Base-by-base conservation (phyloP, 2,888 invertebrate genomes). In the Drosophila diplacantha region DNA sequence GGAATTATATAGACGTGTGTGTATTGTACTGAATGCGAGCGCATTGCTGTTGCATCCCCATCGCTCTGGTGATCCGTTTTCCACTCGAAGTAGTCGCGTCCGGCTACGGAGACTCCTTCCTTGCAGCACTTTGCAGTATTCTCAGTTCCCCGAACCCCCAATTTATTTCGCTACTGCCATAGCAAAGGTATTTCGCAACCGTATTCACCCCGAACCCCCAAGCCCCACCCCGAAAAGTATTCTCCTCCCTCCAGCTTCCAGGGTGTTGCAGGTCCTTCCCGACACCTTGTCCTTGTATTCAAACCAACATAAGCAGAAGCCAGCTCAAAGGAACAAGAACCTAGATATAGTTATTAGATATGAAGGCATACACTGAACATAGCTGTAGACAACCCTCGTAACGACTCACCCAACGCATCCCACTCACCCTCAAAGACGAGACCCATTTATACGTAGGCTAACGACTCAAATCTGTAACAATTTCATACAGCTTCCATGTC, bases 401-500 rank as follows among this genome's bases (percentile, higher is more conserved):
- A 52, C 62, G 53, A 57, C 37, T 49, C 56, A 50, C 65, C 46
- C 57, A 59, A 41, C 68, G 52, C 60, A 53, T 53, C 37, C 39
- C 58, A 51, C 34, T 29, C 50, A 34, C 49, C n/a, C 44, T 43
- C 43, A 51, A 20, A 65, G 43, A 39, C 31, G 26, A 65, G 43
- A 39, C 31, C 50, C 22, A 60, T 31, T 5, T 46, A 51, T 41
- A 38, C 49, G 39, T 52, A 55, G 39, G 41, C 16, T 43, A 54
- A 68, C 57, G 20, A 34, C 61, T 54, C 54, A 35, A 69, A 72
- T 70, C 60, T 65, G 71, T 79, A 72, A 78, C 82, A 79, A 74
- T 73, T 81, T 78, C 78, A 74, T 76, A 65, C 74, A 82, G 82
- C 78, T 79, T 79, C 83, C 83, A 81, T 81, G 78, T 81, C 70